A percentile compares a stretch with the other conserved stretches of the same genome.
These are phyloP conservation scores for Phrynocephalus versicolor DNA, from an alignment of 2,113 vertebrate genomes.

Conservation along the genomic window DNA sequence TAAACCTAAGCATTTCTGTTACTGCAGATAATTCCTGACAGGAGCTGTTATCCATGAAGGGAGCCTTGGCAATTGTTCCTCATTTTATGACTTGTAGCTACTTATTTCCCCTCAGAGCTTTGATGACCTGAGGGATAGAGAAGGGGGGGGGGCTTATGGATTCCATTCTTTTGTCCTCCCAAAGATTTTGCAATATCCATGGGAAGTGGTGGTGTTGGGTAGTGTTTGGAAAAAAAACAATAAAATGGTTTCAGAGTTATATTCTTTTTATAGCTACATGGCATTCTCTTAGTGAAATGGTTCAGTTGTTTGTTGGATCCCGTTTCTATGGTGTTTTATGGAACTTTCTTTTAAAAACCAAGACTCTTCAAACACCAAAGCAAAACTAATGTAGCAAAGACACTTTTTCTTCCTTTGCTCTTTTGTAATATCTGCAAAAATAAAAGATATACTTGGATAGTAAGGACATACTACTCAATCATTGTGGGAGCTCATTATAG, in stretches of 20 bases:
- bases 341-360: not conserved
- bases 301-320: slow-evolving; percentile 19
- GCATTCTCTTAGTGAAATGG: slow-evolving; percentile 15
- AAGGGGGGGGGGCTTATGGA: not conserved
- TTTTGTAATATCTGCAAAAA: not conserved
- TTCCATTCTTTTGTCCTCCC: not conserved
- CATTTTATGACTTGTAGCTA: not conserved
- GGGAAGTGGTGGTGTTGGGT: slow-evolving; percentile 1
- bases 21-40: slow-evolving; percentile 29
- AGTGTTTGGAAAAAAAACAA: slow-evolving; percentile 12
- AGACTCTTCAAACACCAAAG: not conserved
- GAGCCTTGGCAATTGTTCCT: slow-evolving; percentile 22
- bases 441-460: not conserved
- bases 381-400: not conserved
- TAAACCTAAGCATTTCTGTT: slow-evolving; percentile 45
- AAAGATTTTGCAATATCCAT: not conserved
- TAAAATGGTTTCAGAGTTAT: not conserved
- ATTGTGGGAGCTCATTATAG: not conserved
- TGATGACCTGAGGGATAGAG: not conserved
- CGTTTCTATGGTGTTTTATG: slow-evolving; percentile 8
- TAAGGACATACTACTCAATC: not conserved
- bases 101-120: not conserved
- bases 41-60: slow-evolving; percentile 28
- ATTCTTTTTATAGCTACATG: accelerated
- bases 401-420: not conserved